Evolutionary conservation across 2,797 vertebrate genomes (phyloP), one percentile per base, ranked within the genome.

Genomic region (Sebastiscus albofasciatus): DNA sequence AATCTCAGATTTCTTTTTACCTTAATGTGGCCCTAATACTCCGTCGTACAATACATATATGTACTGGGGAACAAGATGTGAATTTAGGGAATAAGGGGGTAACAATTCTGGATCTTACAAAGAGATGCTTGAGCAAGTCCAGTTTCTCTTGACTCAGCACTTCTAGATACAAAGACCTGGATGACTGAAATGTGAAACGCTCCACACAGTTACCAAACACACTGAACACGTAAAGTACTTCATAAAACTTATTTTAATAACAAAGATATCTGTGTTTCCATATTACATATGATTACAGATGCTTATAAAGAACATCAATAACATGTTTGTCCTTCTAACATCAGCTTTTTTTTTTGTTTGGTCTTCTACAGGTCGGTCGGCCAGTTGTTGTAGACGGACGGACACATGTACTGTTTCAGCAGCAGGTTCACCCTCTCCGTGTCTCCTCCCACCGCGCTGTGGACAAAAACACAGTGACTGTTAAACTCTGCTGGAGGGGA

Each of bases 341-440:
- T 24, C 72, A 55, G 39, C 71, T 34, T 14, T 60, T 12, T 60
- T 12, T 22, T 46, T 16, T 27, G 31, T n/a, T 18, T 22, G 2
- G 26, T 26, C 56, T 4, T 64, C 80, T 93, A 95, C 81, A 93
- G 62, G 77, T 88, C 90, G 3, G 56, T 70, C 1, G 61, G 62
- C 94, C 93, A 95, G 90, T 84, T 82, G 88, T 90, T 87, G 86
- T 93, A 91, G 76, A 90, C 31, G 4, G 77, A 87, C 9, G 95
- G 92, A 87, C 96, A 96, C 92, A 95, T 93, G 90, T 96, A 95
- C 85, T 95, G 95, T 65, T 82, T 95, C 46, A 96, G 83, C 84
- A 96, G 92, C 77, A 79, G 80, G 82, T 95, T 94, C 73, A 96
- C 87, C 58, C 77, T 91, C 67, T 96, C 96, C 27, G 64, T 4